phyloP scores from a whole-genome alignment of 2,797 vertebrate genomes.

The Ispidina picta region DNA sequence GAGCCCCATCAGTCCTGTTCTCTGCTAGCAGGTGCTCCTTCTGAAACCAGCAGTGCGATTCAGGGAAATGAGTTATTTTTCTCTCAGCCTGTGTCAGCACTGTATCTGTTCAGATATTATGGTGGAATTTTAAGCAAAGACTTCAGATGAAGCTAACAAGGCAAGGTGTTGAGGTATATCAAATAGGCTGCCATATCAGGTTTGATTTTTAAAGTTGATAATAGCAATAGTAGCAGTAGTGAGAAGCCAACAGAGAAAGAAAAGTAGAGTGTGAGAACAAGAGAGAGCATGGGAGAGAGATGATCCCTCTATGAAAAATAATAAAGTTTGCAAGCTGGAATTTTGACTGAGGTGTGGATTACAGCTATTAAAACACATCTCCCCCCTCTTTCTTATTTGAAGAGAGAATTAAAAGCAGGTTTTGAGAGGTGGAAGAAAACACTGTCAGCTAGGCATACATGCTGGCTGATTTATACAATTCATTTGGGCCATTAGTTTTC shows the following conservation, averaged over 20 bases:
- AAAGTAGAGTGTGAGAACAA: constrained; percentile 72
- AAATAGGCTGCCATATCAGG: constrained; percentile 24
- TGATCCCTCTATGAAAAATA: constrained; percentile 76
- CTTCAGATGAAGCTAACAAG: constrained; percentile 38
- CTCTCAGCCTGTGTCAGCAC: not conserved
- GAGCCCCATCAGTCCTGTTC: not conserved
- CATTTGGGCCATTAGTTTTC: constrained; percentile 99
- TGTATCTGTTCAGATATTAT: not conserved
- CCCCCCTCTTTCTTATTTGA: constrained; percentile 82
- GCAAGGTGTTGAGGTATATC: not conserved
- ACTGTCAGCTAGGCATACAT: constrained; percentile 97
- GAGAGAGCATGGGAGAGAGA: constrained; percentile 59
- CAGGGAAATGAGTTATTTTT: not conserved
- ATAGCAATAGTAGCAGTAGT: constrained; percentile 40
- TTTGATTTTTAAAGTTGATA: constrained; percentile 62
- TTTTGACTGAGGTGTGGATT: constrained; percentile 87
- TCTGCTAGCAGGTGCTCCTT: not conserved
- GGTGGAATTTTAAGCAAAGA: constrained; percentile 21
- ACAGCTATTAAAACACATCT: constrained; percentile 86
- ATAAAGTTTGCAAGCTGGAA: constrained; percentile 84
- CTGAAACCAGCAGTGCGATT: not conserved
- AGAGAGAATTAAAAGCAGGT: constrained; percentile 88
- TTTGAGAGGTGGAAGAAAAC: constrained; percentile 88
- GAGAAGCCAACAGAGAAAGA: constrained; percentile 43
- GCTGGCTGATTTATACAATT: constrained; percentile 99